Evolutionary conservation across 1,140 invertebrate species (phyloP).

Genomic region (Argopecten irradians): DNA sequence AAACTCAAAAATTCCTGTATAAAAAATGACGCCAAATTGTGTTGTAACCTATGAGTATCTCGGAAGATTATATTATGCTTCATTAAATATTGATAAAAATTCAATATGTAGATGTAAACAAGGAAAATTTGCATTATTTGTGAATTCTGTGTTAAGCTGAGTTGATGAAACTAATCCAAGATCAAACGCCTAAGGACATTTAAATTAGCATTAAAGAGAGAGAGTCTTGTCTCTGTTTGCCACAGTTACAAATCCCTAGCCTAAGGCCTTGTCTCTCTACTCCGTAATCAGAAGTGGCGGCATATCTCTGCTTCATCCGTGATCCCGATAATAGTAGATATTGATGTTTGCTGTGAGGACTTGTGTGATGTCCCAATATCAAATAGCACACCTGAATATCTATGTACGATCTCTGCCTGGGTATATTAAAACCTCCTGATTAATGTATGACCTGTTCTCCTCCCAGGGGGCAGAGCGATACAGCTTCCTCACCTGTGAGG

Average conservation of each 20-base stretch:
- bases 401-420: background rate
- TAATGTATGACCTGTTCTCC: background rate
- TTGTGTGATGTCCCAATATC: conserved; percentile 21
- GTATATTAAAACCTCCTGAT: conserved; percentile 2
- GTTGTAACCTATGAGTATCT: no score
- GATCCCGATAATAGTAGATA: background rate
- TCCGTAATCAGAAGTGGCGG: background rate
- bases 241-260: no score
- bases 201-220: background rate
- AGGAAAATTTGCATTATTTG: no score
- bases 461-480: background rate
- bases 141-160: no score
- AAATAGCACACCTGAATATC: conserved; percentile 21
- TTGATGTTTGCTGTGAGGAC: background rate
- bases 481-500: background rate
- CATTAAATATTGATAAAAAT: no score
- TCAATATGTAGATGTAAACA: no score
- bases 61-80: no score
- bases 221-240: no score
- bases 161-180: background rate
- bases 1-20: background rate
- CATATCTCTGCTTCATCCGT: no score
- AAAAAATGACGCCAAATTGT: no score
- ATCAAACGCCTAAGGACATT: background rate
- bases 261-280: background rate